Base-by-base conservation (phyloP, 2,113 vertebrate genomes). In the Urocitellus parryii region DNA sequence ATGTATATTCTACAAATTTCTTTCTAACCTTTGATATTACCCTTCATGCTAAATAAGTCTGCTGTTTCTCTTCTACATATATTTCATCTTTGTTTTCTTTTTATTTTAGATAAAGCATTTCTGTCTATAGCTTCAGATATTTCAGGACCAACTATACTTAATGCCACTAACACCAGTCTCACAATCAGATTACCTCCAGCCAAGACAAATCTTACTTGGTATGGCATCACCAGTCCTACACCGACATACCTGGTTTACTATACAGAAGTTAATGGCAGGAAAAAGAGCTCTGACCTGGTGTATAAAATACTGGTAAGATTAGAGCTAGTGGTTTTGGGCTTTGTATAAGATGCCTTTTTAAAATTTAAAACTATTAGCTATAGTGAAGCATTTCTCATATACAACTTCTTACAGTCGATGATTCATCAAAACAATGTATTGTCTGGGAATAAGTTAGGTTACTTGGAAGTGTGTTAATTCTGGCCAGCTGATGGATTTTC, bases 91-190 rank as follows among this genome's bases (percentile, higher is more conserved):
- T 32, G 8, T 91, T 92, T 0, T 86, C 92, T 53, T 95, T 34
- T 98, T 93, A 94, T 98, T 93, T 94, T 98, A 99, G 99, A 98
- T 94, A 98, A 98, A 97, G 95, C 42, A 34, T 98, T 98, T 95
- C 85, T 99, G 78, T 93, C 77, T 83, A 51, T 96, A 67, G 48
- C 89, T 81, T 95, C 88, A 87, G 51, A 93, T 42, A 63, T 1
- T 37, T 63, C 95, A 73, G 94, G 97, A 29, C 97, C 98, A 58
- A 82, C 76, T 42, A 90, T 98, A 76, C 96, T 99, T 88, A 90
- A 78, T 72, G 63, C 3, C 0, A 98, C 98, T 0, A 99, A 99
- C 88, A 98, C 94, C 76, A 99, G 98, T 94, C 83, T 99, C 76
- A 97, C 70, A 0, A 80, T 98, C 39, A 84, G 82, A 11, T 94